Evolutionary conservation across 2,113 vertebrate genomes (phyloP).

Genomic region (Epinephelus moara): DNA sequence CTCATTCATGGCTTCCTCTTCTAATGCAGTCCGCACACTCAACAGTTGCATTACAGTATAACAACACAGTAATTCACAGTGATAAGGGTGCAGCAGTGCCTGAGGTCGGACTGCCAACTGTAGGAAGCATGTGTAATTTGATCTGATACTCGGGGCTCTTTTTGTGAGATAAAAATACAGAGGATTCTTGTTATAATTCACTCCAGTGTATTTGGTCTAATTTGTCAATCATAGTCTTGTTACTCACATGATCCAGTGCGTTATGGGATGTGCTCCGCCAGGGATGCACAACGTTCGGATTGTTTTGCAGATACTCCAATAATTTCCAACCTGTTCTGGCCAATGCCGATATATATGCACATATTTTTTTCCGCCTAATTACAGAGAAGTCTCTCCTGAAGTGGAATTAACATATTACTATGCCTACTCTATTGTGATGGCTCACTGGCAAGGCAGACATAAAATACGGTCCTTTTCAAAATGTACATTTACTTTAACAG

Average conservation of each 20-base stretch:
- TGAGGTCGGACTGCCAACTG: constrained; percentile 40
- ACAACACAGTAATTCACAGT: constrained; percentile 62
- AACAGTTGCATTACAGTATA: constrained; percentile 55
- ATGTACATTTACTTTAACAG: too few species aligned
- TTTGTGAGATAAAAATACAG: constrained; percentile 17
- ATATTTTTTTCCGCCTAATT: too few species aligned
- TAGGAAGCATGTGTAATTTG: constrained; percentile 47
- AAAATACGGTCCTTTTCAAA: too few species aligned
- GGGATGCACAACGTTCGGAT: too few species aligned
- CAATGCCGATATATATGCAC: too few species aligned
- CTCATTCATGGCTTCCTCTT: constrained; percentile 43
- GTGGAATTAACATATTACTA: too few species aligned
- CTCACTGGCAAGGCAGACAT: too few species aligned
- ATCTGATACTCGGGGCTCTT: constrained; percentile 31
- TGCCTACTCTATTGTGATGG: too few species aligned
- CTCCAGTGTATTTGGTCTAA: constrained; percentile 2
- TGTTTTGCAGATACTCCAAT: too few species aligned
- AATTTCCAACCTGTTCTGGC: too few species aligned
- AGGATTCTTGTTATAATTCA: constrained; percentile 21
- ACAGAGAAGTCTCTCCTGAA: too few species aligned
- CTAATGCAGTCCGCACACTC: constrained; percentile 48
- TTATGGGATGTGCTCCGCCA: background rate
- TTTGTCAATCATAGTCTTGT: constrained; percentile 1
- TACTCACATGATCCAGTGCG: background rate
- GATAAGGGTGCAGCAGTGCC: constrained; percentile 56